Percentiles rank a stretch among this genome's conserved stretches.
Conservation (phyloP, 2,888 invertebrate genomes). For the Laothoe populi region DNA sequence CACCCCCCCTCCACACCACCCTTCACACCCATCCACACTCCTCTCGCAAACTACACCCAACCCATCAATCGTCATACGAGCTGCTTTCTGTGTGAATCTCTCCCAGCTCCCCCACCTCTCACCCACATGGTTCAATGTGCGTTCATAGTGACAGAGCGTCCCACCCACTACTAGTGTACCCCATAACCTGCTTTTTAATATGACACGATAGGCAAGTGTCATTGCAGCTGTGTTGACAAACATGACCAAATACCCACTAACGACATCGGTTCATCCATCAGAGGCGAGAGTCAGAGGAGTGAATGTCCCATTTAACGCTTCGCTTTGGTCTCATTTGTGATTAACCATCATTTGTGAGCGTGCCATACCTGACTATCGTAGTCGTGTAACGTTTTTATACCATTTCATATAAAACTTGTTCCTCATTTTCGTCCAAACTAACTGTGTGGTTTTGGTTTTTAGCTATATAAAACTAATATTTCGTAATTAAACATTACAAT, state of each 20-base stretch:
- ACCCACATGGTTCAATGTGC: constrained; percentile 17
- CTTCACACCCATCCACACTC: constrained; percentile 38
- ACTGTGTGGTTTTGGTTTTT: constrained; percentile 6
- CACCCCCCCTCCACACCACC: constrained; percentile 31
- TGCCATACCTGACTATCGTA: constrained; percentile 63
- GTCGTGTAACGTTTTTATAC: constrained; percentile 34
- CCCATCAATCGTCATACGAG: not conserved
- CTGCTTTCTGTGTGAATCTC: not conserved
- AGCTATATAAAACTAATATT: constrained; percentile 12
- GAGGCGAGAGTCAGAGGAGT: constrained; percentile 51
- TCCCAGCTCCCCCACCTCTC: constrained; percentile 28
- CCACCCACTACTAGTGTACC: not conserved
- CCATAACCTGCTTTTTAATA: constrained; percentile 26
- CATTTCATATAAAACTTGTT: constrained; percentile 37
- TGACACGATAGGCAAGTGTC: not conserved
- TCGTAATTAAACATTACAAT: not conserved
- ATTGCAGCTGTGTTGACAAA: constrained; percentile 15
- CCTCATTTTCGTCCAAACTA: constrained; percentile 32
- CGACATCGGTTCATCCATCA: constrained; percentile 30
- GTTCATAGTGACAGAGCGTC: not conserved
- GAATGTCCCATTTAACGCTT: constrained; percentile 63
- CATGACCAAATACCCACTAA: not conserved
- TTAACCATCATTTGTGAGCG: constrained; percentile 73
- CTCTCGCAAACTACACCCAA: not conserved
- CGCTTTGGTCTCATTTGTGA: constrained; percentile 63